Base-by-base conservation (phyloP, 2,113 vertebrate species). In the Sinocyclocheilus grahami region DNA sequence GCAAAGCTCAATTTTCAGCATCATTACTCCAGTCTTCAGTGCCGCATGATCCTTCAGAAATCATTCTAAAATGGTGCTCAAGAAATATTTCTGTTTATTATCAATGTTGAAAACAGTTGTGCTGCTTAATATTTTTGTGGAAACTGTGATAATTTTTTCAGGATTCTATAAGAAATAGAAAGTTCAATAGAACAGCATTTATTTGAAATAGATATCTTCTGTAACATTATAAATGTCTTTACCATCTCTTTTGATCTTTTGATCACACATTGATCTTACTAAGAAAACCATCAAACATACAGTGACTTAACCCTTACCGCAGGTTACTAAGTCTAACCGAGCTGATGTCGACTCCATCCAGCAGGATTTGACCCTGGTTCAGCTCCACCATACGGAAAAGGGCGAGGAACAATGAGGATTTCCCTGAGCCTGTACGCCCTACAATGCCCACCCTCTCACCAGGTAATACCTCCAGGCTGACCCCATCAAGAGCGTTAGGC, bases 361-460 rank as follows among this genome's bases (percentile, higher is more conserved):
- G 91, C 53, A 98, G 92, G 65, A 99, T 97, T 55, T 72, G 92
- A 12, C 98, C 98, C 5, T 91, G 92, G 58, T 92, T 96, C 87
- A 97, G 94, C 89, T 99, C 97, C 94, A 97, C 90, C 96, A 99
- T 97, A 27, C 95, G 96, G 90, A 99, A 99, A 42, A 99, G 95
- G 4, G 96, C 96, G 90, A 96, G 91, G 90, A 99, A 97, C 92
- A 99, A 92, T 6, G 96, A 96, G 37, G 98, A 99, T 93, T 99
- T 99, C 78, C 98, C 98, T 0, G 98, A 99, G 65, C 98, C 98
- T 0, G 98, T 99, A 33, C 98, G 96, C 55, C 98, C 98, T 90
- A 99, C 96, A 3, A 99, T 95, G 55, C 98, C 98, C 77, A 99
- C 90, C 89, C 97, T 99, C 92, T 99, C 97, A 81, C 97, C 96